These are phyloP conservation scores for Endotricha flammealis DNA, from an alignment of 2,888 invertebrate genomes.

Conservation along the genomic window DNA sequence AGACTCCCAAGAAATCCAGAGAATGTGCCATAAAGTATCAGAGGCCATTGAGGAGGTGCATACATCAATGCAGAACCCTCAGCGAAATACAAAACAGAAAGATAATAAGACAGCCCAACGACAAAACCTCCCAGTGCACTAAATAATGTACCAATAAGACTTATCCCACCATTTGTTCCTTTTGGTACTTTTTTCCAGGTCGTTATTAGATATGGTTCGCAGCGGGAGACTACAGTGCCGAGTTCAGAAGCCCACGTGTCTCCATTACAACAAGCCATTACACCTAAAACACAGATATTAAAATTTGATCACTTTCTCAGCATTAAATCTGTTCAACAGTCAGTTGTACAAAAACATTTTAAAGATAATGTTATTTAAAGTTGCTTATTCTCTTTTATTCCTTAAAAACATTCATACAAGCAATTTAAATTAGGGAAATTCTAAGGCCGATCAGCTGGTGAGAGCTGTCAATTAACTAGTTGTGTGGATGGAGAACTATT, in stretches of 20 bases:
- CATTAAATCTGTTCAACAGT: too few species aligned
- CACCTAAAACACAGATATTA: too few species aligned
- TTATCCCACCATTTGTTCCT: constrained; percentile 94
- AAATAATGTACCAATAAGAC: constrained; percentile 78
- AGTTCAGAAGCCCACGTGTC: constrained; percentile 96
- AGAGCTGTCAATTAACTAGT: too few species aligned
- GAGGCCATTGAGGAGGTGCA: constrained; percentile 87
- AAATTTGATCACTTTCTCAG: too few species aligned
- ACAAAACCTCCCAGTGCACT: constrained; percentile 81
- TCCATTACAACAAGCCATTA: constrained; percentile 89
- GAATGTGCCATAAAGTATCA: constrained; percentile 83
- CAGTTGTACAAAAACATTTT: too few species aligned
- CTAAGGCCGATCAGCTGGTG: neutral
- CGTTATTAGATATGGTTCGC: constrained; percentile 87
- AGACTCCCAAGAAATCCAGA: constrained; percentile 89
- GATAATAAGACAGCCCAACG: constrained; percentile 85
- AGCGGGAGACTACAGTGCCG: constrained; percentile 83
- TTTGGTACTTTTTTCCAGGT: constrained; percentile 85
- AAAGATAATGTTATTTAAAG: constrained; percentile 10
- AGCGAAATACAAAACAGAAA: constrained; percentile 80
- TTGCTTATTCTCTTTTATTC: too few species aligned
- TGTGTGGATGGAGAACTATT: too few species aligned
- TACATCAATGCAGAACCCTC: constrained; percentile 75
- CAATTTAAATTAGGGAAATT: constrained; percentile 1
- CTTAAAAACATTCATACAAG: too few species aligned